Conservation (phyloP, 2,797 vertebrate species). For the Sebastes itinus region DNA sequence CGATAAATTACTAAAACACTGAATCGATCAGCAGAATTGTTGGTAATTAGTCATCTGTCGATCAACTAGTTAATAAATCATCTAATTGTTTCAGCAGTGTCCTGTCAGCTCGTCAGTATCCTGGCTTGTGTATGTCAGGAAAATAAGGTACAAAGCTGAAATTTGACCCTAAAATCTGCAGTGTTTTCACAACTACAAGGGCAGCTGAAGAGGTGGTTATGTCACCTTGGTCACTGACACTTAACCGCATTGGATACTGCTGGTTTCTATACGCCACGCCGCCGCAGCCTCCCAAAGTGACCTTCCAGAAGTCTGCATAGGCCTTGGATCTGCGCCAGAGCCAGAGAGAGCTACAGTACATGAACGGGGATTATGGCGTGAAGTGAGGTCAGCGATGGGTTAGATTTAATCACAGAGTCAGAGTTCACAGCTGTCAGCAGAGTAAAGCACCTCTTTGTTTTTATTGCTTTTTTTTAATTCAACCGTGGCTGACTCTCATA, state of each 20-base stretch:
- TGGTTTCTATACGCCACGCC: conserved; percentile 26
- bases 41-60: not conserved
- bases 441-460: not conserved
- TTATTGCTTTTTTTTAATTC: not conserved
- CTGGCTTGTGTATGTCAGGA: not conserved
- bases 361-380: conserved; percentile 29
- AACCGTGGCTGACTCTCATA: not conserved
- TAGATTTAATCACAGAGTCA: conserved; percentile 30
- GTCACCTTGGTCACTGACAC: conserved; percentile 49
- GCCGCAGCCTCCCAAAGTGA: conserved; percentile 47
- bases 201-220: not conserved
- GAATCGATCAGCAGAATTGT: not conserved
- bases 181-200: not conserved
- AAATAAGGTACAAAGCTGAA: not conserved
- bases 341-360: not conserved
- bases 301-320: conserved; percentile 51
- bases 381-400: conserved; percentile 25
- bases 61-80: not conserved
- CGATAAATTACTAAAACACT: not conserved
- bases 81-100: not conserved
- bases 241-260: conserved; percentile 30
- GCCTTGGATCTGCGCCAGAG: conserved; percentile 29
- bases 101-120: not conserved
- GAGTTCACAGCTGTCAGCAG: conserved; percentile 54
- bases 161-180: not conserved